A percentile compares a stretch with the other conserved stretches of the same genome.
These are phyloP conservation scores for Cheirogaleus major DNA, from an alignment of 2,797 vertebrate species.

Conservation along the genomic window DNA sequence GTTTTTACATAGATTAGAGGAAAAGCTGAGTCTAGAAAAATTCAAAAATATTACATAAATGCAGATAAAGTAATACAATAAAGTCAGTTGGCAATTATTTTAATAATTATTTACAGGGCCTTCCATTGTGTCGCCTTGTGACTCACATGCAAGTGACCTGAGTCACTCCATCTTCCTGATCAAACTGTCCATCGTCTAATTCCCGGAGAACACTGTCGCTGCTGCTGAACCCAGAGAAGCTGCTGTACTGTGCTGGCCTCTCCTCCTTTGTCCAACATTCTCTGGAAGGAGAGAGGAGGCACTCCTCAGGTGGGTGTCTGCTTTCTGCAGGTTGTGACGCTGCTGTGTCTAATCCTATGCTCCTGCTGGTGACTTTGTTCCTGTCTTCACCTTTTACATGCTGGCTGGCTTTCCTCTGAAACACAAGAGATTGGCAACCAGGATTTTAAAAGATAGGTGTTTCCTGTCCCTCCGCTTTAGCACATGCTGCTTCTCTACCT, in stretches of 20 bases:
- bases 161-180: conserved; percentile 95
- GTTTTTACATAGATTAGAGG: not conserved
- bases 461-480: not conserved
- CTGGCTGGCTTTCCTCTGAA: conserved; percentile 84
- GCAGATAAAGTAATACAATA: conserved; percentile 44
- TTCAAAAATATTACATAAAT: conserved; percentile 34
- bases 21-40: conserved; percentile 37
- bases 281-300: conserved; percentile 67
- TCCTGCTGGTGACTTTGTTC: conserved; percentile 77
- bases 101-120: conserved; percentile 70
- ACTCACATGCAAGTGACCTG: conserved; percentile 97
- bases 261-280: conserved; percentile 80
- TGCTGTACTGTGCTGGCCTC: conserved; percentile 72
- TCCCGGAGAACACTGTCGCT: conserved; percentile 90
- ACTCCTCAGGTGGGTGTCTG: conserved; percentile 58
- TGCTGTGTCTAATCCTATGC: conserved; percentile 76
- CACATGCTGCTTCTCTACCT: not conserved
- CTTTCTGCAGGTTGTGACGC: conserved; percentile 51
- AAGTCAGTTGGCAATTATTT: not conserved
- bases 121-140: conserved; percentile 54
- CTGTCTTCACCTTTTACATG: conserved; percentile 78
- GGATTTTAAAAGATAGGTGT: not conserved
- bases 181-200: conserved; percentile 93
- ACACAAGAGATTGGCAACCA: conserved; percentile 59
- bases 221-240: conserved; percentile 90